phyloP scores from a whole-genome alignment of 2,888 invertebrate genomes.

The Schizotus pectinicornis region DNA sequence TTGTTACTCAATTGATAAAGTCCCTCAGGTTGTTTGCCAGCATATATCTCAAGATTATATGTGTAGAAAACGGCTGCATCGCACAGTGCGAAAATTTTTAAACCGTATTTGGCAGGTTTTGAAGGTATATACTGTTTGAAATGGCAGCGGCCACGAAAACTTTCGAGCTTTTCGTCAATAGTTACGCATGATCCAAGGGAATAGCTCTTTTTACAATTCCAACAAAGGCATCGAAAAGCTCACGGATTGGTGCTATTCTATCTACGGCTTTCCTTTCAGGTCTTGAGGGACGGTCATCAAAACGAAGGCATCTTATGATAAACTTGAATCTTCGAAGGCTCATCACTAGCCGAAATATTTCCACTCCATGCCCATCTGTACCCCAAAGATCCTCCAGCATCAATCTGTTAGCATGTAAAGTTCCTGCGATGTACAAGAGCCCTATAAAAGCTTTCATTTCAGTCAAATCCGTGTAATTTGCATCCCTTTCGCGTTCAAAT shows the following conservation, averaged over 20 bases:
- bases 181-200: constrained; percentile 34
- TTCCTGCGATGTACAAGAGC: constrained; percentile 30
- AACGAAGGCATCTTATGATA: constrained; percentile 34
- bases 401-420: constrained; percentile 32
- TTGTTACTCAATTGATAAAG: too few species aligned
- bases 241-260: constrained; percentile 36
- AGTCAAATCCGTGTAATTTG: background rate
- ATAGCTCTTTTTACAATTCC: constrained; percentile 39
- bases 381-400: constrained; percentile 39
- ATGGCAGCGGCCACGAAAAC: constrained; percentile 40
- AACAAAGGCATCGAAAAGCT: constrained; percentile 44
- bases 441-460: constrained; percentile 3
- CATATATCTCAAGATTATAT: too few species aligned
- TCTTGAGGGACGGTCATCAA: constrained; percentile 34
- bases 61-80: constrained; percentile 39
- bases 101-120: constrained; percentile 43
- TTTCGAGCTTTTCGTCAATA: constrained; percentile 35
- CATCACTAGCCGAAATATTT: constrained; percentile 42
- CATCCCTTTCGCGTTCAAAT: background rate
- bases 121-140: constrained; percentile 45
- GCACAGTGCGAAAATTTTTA: constrained; percentile 41
- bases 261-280: constrained; percentile 29
- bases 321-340: constrained; percentile 37
- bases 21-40: too few species aligned
- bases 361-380: constrained; percentile 35